phyloP scores from a whole-genome alignment of 2,888 invertebrate genomes.

The Phragmatobia fuliginosa region DNA sequence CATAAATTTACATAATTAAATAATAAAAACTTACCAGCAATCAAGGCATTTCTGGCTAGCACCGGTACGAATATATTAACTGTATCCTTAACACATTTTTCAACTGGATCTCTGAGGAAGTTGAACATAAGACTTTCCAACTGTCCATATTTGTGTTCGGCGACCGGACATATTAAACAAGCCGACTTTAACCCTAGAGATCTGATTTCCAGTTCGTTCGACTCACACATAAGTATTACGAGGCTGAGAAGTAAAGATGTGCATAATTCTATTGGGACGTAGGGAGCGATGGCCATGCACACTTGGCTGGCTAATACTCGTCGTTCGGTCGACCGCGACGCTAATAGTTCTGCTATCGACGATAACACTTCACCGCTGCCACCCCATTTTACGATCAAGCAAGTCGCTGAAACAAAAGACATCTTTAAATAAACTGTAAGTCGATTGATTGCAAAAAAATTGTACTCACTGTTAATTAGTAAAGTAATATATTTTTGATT shows the following conservation, averaged over 20 bases:
- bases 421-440: not conserved
- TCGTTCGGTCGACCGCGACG: constrained; percentile 74
- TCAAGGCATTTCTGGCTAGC: constrained; percentile 77
- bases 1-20: not conserved
- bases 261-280: constrained; percentile 80
- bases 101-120: constrained; percentile 76
- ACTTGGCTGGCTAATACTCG: constrained; percentile 77
- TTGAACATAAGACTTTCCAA: constrained; percentile 79
- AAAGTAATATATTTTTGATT: too few species aligned
- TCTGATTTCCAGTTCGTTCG: constrained; percentile 76
- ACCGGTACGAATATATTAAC: constrained; percentile 75
- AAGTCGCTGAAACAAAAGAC: constrained; percentile 69
- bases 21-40: constrained; percentile 65
- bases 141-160: constrained; percentile 78
- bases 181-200: constrained; percentile 75
- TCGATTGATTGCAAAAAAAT: not conserved
- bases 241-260: constrained; percentile 80
- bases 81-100: constrained; percentile 76
- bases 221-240: constrained; percentile 81
- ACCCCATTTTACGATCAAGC: constrained; percentile 82
- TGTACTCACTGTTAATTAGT: not conserved
- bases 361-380: constrained; percentile 81
- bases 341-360: constrained; percentile 75
- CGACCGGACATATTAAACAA: constrained; percentile 76
- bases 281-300: constrained; percentile 79